These are phyloP conservation scores for Parascotia fuliginaria DNA, from an alignment of 2,888 invertebrate genomes.

Conservation along the genomic window DNA sequence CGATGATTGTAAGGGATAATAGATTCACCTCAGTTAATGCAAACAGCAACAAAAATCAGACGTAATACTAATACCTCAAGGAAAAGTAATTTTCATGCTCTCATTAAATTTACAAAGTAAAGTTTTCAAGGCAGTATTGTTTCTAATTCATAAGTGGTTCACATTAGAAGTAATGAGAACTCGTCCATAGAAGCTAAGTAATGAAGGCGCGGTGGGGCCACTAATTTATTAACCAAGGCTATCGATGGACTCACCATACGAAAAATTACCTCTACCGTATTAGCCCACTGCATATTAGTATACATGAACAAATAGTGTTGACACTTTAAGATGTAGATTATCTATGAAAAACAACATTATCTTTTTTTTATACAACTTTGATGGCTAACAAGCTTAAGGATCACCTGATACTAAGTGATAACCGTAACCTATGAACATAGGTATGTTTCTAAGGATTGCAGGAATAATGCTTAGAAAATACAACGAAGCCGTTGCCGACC, in stretches of 20 bases:
- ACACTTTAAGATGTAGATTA: too few species aligned
- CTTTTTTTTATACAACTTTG: too few species aligned
- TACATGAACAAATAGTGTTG: slow-evolving; percentile 49
- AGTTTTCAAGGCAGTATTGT: slow-evolving; percentile 30
- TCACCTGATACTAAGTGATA: too few species aligned
- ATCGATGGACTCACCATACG: slow-evolving; percentile 74
- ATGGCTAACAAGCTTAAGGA: too few species aligned
- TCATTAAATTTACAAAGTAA: slow-evolving; percentile 4
- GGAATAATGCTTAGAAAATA: too few species aligned
- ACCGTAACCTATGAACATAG: too few species aligned
- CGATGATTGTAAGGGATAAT: too few species aligned
- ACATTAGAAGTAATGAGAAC: slow-evolving; percentile 61
- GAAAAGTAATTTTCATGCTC: background rate
- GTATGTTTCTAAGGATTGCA: too few species aligned
- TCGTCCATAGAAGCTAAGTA: slow-evolving; percentile 61
- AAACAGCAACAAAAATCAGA: too few species aligned
- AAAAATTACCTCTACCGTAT: slow-evolving; percentile 80
- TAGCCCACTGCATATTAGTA: slow-evolving; percentile 71
- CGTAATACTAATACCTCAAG: background rate
- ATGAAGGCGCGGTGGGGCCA: slow-evolving; percentile 65
- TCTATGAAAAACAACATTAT: too few species aligned
- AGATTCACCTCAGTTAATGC: too few species aligned
- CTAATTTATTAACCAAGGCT: slow-evolving; percentile 83
- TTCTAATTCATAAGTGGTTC: slow-evolving; percentile 48
- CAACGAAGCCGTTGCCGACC: too few species aligned